Percentiles rank a stretch among this genome's conserved stretches.
Conservation (phyloP, 2,888 invertebrate species). For the Brachyptera risi region DNA sequence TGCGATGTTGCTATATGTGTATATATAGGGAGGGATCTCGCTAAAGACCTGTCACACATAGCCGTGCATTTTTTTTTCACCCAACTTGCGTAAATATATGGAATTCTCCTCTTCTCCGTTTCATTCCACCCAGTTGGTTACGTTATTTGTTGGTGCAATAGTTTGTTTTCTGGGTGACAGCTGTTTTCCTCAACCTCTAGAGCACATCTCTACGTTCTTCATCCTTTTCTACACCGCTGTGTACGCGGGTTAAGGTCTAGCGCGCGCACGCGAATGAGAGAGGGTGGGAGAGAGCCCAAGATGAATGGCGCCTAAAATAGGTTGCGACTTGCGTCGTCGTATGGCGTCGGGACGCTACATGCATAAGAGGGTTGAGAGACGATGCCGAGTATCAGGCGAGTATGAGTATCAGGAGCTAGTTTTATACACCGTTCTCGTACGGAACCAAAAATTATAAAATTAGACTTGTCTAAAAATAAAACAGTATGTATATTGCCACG, state of each 20-base stretch:
- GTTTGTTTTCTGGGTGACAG: constrained; percentile 11
- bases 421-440: not conserved
- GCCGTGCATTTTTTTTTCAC: not conserved
- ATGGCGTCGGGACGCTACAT: not conserved
- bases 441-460: not conserved
- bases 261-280: no score
- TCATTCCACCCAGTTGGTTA: not conserved
- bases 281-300: not conserved
- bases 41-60: not conserved
- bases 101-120: not conserved
- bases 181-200: constrained; percentile 1
- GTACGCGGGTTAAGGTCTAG: not conserved
- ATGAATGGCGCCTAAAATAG: constrained; percentile 7
- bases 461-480: constrained; percentile 7
- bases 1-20: not conserved
- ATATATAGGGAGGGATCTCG: not conserved
- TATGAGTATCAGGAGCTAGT: not conserved
- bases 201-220: not conserved
- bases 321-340: not conserved
- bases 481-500: no score
- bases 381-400: constrained; percentile 11
- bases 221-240: not conserved
- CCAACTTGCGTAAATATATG: no score
- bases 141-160: not conserved
- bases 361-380: not conserved